A percentile compares a stretch with the other conserved stretches of the same genome.
Conservation (phyloP, 2,797 vertebrate species). For the Ceyx erithaca region DNA sequence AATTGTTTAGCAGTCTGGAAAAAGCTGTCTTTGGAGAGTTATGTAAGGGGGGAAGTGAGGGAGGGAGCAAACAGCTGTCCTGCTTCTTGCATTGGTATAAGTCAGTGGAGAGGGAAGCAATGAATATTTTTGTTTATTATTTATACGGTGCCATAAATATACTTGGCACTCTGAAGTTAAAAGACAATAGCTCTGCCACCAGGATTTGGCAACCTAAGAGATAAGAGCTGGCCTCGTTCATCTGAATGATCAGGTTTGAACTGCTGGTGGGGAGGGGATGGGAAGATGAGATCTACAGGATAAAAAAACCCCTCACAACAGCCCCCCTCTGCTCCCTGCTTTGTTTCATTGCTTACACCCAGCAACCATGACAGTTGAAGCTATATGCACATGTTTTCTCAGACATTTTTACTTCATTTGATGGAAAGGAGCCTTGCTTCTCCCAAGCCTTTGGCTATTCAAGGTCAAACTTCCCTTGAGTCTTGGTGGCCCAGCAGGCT, state of each 20-base stretch:
- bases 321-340: rapidly evolving
- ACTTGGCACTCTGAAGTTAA: constrained; percentile 33
- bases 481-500: not conserved
- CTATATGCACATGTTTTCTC: not conserved
- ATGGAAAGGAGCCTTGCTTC: not conserved
- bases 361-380: not conserved
- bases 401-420: not conserved
- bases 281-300: not conserved
- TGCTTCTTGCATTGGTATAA: constrained; percentile 23
- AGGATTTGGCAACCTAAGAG: constrained; percentile 14
- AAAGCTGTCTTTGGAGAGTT: constrained; percentile 12
- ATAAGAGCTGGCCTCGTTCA: constrained; percentile 12
- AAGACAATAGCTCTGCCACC: constrained; percentile 26
- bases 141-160: constrained; percentile 37
- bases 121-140: constrained; percentile 65
- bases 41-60: not conserved
- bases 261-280: not conserved
- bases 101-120: not conserved
- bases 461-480: not conserved
- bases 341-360: not conserved
- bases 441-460: not conserved
- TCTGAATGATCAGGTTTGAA: not conserved
- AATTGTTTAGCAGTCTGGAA: constrained; percentile 43
- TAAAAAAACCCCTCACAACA: not conserved
- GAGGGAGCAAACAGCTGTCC: not conserved